Base-by-base conservation (phyloP, 2,888 invertebrate species). In the Exocentrus adspersus region DNA sequence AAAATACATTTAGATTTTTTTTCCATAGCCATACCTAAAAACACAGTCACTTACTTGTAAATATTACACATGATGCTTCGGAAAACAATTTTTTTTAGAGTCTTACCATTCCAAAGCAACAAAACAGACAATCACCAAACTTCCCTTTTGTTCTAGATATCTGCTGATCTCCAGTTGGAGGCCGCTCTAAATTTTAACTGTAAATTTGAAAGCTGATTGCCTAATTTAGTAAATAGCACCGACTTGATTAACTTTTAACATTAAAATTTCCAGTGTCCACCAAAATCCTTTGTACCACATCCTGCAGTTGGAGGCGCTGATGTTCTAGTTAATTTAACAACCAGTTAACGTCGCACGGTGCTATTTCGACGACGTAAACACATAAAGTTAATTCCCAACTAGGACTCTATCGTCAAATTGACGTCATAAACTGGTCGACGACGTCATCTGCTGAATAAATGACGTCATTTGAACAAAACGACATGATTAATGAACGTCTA, bases 291-390 rank as follows among this genome's bases (percentile, higher is more conserved):
- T 57, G 57, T 57, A 46, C 57, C 46, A 57, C 57, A 57, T 59
- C 51, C 41, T 60, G 52, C 30, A 52, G 60, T 53, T 53, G 53
- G 45, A 37, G 43, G 60, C 30, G n/a, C n/a, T n/a, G n/a, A 45
- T 32, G 53, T 42, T 53, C 62, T 43, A 54, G 77, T 77, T 78
- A 78, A 78, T 78, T 78, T 77, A 77, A 75, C 74, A 72, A 70
- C 75, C 71, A 75, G 76, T 74, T 76, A 75, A 72, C 68, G 73
- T 72, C 69, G 71, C 72, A 68, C 70, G 65, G 72, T 67, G 71
- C 75, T 73, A 74, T 77, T 75, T 76, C 72, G 75, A 77, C 74
- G 75, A 70, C 73, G 77, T 78, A 78, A 78, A 78, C 77, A 78
- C 75, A 77, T 71, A 72, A 75, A 72, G 75, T 77, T 75, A 74